Evolutionary conservation across 2,113 vertebrate genomes (phyloP).

Genomic region (Ancistrus triradiatus): DNA sequence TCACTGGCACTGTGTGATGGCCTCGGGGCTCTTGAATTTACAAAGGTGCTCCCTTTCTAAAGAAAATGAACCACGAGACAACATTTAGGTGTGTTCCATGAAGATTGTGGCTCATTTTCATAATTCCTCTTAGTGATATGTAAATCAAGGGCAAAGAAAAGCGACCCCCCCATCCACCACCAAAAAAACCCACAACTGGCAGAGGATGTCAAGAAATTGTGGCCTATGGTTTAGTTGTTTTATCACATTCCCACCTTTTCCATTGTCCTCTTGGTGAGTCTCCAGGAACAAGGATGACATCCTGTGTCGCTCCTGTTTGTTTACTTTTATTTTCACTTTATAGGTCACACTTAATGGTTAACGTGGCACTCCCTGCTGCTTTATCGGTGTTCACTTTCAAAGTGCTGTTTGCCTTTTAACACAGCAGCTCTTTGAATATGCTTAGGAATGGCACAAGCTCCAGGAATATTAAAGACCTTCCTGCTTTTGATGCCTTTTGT

Average conservation of each 20-base stretch:
- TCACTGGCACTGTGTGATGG: constrained; percentile 15
- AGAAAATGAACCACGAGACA: background rate
- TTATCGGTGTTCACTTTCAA: constrained; percentile 44
- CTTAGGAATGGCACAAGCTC: constrained; percentile 40
- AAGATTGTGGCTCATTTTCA: constrained; percentile 27
- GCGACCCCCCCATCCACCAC: background rate
- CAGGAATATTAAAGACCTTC: constrained; percentile 47
- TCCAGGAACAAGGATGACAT: constrained; percentile 16
- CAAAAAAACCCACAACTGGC: constrained; percentile 13
- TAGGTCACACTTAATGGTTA: constrained; percentile 41
- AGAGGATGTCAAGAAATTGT: constrained; percentile 13
- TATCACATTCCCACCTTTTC: constrained; percentile 33
- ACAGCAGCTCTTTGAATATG: constrained; percentile 41
- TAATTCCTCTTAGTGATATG: constrained; percentile 42
- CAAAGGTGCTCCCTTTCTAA: constrained; percentile 4
- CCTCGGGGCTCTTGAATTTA: constrained; percentile 26
- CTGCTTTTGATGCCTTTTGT: constrained; percentile 43
- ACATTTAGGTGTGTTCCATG: constrained; percentile 7
- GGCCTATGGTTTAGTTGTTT: constrained; percentile 20
- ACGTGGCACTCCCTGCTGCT: constrained; percentile 33
- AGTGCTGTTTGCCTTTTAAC: constrained; percentile 42
- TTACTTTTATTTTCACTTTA: constrained; percentile 9
- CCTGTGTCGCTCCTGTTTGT: constrained; percentile 29
- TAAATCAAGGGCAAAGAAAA: constrained; percentile 39
- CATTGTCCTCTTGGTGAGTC: constrained; percentile 21